phyloP scores from a whole-genome alignment of 2,113 vertebrate genomes.

The Redunca redunca region DNA sequence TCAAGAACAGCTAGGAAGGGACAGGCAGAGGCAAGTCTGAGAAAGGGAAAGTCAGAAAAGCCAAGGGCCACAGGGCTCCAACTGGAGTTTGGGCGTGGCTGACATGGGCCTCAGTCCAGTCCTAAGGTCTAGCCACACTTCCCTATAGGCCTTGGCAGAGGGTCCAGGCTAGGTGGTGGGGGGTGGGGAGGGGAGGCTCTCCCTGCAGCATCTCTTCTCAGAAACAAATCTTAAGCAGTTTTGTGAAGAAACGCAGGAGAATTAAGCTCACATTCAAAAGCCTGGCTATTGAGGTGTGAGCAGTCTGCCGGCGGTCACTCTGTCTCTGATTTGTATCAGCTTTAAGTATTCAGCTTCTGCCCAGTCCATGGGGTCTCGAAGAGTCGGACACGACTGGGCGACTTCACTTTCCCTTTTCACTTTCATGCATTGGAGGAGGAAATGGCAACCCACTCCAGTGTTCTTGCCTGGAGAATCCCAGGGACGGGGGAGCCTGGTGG shows the following conservation, averaged over 20 bases:
- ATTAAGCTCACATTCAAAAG: neutral
- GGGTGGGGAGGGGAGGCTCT: neutral
- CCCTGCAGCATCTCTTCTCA: neutral
- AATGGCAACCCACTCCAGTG: too few species aligned
- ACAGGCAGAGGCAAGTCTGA: neutral
- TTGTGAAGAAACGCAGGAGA: neutral
- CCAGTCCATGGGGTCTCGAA: too few species aligned
- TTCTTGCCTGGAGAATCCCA: too few species aligned
- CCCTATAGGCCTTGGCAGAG: neutral
- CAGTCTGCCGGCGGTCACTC: neutral
- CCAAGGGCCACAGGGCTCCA: neutral
- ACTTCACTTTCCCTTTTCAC: too few species aligned
- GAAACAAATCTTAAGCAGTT: neutral
- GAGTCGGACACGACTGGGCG: too few species aligned
- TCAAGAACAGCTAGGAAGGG: conserved; percentile 34
- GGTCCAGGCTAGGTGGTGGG: neutral
- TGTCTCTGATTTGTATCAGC: neutral
- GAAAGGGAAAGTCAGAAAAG: conserved; percentile 5
- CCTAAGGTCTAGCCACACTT: neutral
- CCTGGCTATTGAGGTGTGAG: neutral
- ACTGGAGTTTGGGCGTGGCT: neutral
- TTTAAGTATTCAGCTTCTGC: neutral
- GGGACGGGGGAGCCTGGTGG: too few species aligned
- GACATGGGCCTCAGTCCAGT: neutral
- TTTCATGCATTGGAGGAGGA: too few species aligned